Percentiles rank a stretch among this genome's conserved stretches.
These are phyloP conservation scores for Belonocnema kinseyi DNA, from an alignment of 1,140 invertebrate species.

Conservation along the genomic window DNA sequence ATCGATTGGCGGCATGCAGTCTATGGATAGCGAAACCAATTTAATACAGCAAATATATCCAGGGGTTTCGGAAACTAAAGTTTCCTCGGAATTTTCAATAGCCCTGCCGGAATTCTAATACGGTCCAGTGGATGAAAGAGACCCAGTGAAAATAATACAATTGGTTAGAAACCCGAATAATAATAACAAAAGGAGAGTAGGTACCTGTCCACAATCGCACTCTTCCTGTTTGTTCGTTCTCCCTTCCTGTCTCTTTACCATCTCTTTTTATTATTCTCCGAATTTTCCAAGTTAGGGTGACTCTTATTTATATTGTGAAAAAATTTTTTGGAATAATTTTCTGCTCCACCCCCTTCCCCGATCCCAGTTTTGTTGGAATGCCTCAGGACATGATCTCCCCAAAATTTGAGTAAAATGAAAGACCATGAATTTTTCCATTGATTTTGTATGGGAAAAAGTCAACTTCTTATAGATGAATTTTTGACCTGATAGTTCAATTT, in stretches of 20 bases:
- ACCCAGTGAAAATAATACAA: conserved; percentile 46
- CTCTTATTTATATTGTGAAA: no score
- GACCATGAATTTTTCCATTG: no score
- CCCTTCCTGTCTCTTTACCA: conserved; percentile 35
- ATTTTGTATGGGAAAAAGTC: no score
- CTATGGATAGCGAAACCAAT: conserved; percentile 13
- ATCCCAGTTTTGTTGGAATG: no score
- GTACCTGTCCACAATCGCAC: conserved; percentile 54
- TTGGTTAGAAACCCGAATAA: conserved; percentile 35
- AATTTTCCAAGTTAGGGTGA: conserved; percentile 45
- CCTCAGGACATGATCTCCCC: no score
- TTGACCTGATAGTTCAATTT: no score
- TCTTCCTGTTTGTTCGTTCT: conserved; percentile 50
- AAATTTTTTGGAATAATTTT: no score
- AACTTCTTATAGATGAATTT: no score
- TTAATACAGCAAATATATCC: neutral
- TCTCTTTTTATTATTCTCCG: conserved; percentile 36
- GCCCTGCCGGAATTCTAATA: conserved; percentile 47
- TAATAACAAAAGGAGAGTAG: conserved; percentile 55
- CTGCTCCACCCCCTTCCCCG: no score
- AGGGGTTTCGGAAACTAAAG: neutral
- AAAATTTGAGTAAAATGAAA: no score
- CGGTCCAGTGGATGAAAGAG: conserved; percentile 54
- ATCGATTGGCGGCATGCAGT: neutral
- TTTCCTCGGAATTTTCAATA: conserved; percentile 32